These are phyloP conservation scores for Leptobrachium ailaonicum DNA, from an alignment of 2,113 vertebrate genomes.

Conservation along the genomic window DNA sequence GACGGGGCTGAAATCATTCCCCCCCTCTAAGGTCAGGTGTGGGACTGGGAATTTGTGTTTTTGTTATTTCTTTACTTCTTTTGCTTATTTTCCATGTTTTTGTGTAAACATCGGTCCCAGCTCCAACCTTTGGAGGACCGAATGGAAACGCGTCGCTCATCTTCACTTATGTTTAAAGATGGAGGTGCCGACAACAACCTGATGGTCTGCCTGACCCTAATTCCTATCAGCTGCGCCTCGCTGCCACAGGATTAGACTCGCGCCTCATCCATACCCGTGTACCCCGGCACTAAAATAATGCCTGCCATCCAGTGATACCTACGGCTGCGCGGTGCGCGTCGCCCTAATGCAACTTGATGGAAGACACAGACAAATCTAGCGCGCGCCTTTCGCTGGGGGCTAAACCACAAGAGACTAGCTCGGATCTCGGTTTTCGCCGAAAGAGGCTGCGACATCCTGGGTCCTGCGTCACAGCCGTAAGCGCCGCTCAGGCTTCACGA, in stretches of 20 bases:
- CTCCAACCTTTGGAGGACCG: no score
- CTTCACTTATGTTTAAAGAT: no score
- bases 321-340: fast-evolving
- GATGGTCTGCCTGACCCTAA: no score
- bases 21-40: no score
- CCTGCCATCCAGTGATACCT: constrained; percentile 10
- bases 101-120: no score
- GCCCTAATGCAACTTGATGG: not conserved
- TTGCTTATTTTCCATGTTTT: no score
- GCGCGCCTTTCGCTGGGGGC: constrained; percentile 36
- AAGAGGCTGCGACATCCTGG: not conserved
- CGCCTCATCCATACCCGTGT: constrained; percentile 44
- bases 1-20: no score
- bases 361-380: not conserved
- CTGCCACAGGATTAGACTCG: constrained; percentile 45
- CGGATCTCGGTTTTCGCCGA: constrained; percentile 10
- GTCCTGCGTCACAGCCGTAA: not conserved
- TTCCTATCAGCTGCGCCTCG: constrained; percentile 27
- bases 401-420: fast-evolving
- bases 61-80: no score
- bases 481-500: no score
- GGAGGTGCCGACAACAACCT: no score
- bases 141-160: no score
- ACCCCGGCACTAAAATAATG: constrained; percentile 22
- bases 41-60: no score